Conservation (phyloP, 2,113 vertebrate genomes). For the Pseudorasbora parva region DNA sequence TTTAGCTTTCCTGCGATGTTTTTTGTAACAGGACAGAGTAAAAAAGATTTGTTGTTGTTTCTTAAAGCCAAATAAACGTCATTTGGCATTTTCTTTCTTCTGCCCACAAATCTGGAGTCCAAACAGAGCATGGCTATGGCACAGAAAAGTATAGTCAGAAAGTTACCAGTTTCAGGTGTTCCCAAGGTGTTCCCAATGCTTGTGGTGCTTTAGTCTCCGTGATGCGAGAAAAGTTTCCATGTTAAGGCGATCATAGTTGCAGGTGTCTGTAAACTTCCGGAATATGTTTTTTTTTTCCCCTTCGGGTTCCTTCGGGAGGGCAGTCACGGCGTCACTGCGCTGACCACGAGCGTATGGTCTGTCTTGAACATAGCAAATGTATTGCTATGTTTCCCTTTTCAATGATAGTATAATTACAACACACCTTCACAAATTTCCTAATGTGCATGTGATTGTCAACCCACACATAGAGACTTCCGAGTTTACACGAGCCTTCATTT, state of each 20-base stretch:
- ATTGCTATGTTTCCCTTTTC: neutral
- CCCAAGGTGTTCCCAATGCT: neutral
- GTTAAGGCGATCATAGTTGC: slow-evolving; percentile 41
- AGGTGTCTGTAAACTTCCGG: slow-evolving; percentile 58
- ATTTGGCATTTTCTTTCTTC: neutral
- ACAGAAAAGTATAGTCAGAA: slow-evolving; percentile 7
- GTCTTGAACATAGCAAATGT: neutral
- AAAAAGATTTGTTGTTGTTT: neutral
- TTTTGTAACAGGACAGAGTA: neutral
- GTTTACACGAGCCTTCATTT: neutral
- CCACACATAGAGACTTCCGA: neutral
- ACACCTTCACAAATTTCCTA: neutral
- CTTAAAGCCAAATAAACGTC: neutral
- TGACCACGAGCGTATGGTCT: neutral
- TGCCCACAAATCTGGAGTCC: neutral
- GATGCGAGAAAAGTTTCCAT: slow-evolving; percentile 34
- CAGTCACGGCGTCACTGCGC: slow-evolving; percentile 38
- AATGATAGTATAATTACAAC: neutral
- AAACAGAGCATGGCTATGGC: neutral
- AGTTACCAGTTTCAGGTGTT: slow-evolving; percentile 41
- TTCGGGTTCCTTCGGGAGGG: slow-evolving; percentile 48
- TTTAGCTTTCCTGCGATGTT: neutral
- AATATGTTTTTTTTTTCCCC: slow-evolving; percentile 35
- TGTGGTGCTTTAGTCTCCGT: neutral
- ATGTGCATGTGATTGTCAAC: neutral